Evolutionary conservation across 2,797 vertebrate species (phyloP).

Genomic region (Chelmon rostratus): DNA sequence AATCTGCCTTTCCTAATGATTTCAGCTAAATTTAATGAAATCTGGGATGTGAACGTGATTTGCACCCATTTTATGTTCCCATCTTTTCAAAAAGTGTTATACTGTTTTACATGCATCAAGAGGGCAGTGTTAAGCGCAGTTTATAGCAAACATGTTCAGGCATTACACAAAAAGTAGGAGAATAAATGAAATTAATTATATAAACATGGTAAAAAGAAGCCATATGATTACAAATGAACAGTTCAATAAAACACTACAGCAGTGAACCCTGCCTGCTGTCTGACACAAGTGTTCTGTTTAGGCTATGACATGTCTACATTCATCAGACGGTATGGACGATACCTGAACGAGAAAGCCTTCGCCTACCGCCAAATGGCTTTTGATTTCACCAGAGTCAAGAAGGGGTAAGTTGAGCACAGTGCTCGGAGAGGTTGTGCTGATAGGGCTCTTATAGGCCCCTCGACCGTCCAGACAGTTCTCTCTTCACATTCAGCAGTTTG

Average conservation of each 20-base stretch:
- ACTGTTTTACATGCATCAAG: not conserved
- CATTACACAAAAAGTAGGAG: not conserved
- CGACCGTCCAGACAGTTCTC: not conserved
- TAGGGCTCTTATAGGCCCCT: not conserved
- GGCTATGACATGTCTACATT: conserved; percentile 99
- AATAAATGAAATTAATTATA: not conserved
- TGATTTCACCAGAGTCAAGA: conserved; percentile 99
- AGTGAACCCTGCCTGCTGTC: not conserved
- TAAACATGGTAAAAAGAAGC: no score
- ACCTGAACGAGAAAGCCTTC: conserved; percentile 99
- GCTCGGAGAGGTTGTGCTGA: not conserved
- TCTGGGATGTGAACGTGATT: not conserved
- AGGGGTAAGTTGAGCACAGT: conserved; percentile 88
- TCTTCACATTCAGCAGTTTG: not conserved
- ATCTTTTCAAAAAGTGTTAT: not conserved
- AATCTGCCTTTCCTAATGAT: not conserved
- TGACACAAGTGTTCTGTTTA: conserved; percentile 63
- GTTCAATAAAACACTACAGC: no score
- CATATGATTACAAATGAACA: no score
- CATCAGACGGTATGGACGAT: conserved; percentile 98
- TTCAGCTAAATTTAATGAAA: not conserved
- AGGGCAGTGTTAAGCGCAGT: not conserved
- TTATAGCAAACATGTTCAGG: not conserved
- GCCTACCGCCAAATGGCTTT: conserved; percentile 99
- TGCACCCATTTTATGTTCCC: not conserved